Conservation (phyloP, 2,797 vertebrate genomes). For the Sebastes variabilis region DNA sequence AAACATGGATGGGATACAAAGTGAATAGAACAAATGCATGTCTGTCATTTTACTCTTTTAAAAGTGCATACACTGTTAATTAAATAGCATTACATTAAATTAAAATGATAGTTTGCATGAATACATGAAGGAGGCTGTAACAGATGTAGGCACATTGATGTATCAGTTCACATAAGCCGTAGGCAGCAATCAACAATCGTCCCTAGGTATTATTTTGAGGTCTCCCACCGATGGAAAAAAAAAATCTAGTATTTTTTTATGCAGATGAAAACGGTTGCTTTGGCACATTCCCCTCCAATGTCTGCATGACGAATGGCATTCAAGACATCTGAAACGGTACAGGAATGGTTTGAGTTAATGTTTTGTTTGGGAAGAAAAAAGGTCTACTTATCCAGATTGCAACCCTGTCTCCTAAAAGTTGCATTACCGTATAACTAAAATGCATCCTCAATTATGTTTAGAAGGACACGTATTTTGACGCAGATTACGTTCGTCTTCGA, state of each 20-base stretch:
- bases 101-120: constrained; percentile 88
- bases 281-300: constrained; percentile 82
- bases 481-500: too few relatives aligned
- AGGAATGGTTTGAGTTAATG: constrained; percentile 62
- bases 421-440: background rate
- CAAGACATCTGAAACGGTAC: constrained; percentile 78
- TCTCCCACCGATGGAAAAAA: constrained; percentile 55
- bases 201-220: constrained; percentile 61
- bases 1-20: constrained; percentile 72
- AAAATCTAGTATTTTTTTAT: constrained; percentile 25
- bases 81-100: constrained; percentile 94
- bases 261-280: constrained; percentile 81
- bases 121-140: constrained; percentile 89
- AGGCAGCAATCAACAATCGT: constrained; percentile 81
- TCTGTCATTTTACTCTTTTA: constrained; percentile 75
- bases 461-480: too few relatives aligned
- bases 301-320: constrained; percentile 71
- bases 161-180: constrained; percentile 81
- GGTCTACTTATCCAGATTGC: constrained; percentile 30
- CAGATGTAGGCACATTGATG: constrained; percentile 93
- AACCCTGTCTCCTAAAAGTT: background rate
- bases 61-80: constrained; percentile 89
- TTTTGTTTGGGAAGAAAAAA: constrained; percentile 46
- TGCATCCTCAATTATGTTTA: background rate
- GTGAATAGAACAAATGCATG: constrained; percentile 71